These are phyloP conservation scores for Catocala fraxini DNA, from an alignment of 2,888 invertebrate genomes.

Conservation along the genomic window DNA sequence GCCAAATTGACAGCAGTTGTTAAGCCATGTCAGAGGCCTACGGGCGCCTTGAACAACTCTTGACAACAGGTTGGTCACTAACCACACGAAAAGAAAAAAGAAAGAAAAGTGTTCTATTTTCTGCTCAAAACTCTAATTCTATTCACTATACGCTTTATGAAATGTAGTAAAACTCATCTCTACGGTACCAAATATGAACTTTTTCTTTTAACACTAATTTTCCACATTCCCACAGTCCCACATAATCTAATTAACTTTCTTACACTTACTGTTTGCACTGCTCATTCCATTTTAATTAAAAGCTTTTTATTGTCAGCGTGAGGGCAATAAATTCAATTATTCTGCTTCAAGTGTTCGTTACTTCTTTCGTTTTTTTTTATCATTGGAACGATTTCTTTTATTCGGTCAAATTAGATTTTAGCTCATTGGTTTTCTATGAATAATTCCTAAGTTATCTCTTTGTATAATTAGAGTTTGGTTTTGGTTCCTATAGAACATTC, in stretches of 20 bases:
- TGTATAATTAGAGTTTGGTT: constrained; percentile 9
- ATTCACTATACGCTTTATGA: too few relatives aligned
- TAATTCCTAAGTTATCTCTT: constrained; percentile 12
- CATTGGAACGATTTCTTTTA: constrained; percentile 35
- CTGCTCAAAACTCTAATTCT: too few relatives aligned
- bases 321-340: constrained; percentile 57
- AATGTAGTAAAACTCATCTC: too few relatives aligned
- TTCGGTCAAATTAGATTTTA: constrained; percentile 44
- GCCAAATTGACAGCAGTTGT: too few relatives aligned
- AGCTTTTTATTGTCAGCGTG: constrained; percentile 52
- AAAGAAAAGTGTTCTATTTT: too few relatives aligned
- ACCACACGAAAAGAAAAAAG: too few relatives aligned
- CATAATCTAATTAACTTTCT: constrained; percentile 47
- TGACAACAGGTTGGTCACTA: too few relatives aligned
- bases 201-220: constrained; percentile 16
- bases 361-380: constrained; percentile 20
- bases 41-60: too few relatives aligned
- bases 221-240: constrained; percentile 20
- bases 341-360: constrained; percentile 36
- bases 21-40: too few relatives aligned
- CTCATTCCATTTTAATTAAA: constrained; percentile 54
- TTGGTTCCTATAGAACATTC: not conserved
- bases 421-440: constrained; percentile 32
- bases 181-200: not conserved
- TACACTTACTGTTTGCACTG: constrained; percentile 44